phyloP scores from a whole-genome alignment of 2,888 invertebrate species.

The Agrenia bidenticulata region DNA sequence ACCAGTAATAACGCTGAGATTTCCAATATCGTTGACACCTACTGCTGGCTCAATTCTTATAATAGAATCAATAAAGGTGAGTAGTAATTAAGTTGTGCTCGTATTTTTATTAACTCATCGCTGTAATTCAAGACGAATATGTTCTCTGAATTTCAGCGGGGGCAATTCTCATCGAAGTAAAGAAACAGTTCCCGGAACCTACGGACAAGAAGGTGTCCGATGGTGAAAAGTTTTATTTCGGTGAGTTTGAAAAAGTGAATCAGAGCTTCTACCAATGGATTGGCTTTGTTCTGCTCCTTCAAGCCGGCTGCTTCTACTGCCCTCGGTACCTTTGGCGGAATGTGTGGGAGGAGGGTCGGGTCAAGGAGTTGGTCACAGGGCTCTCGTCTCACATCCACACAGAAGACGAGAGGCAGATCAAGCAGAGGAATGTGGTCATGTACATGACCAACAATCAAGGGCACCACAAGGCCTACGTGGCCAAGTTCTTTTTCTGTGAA shows the following conservation, averaged over 20 bases:
- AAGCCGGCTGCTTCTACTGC: conserved; percentile 9
- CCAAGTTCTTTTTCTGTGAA: conserved; percentile 71
- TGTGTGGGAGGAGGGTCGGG: conserved; percentile 67
- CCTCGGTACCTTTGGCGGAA: conserved; percentile 54
- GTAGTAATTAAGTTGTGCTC: background rate
- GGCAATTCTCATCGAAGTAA: background rate
- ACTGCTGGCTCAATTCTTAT: conserved; percentile 18
- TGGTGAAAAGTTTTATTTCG: too few relatives aligned
- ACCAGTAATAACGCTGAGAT: background rate
- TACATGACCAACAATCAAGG: conserved; percentile 64
- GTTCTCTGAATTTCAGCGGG: background rate
- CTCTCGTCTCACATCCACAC: conserved; percentile 63
- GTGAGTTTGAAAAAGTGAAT: background rate
- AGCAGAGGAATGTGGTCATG: conserved; percentile 62
- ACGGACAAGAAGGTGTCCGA: too few relatives aligned
- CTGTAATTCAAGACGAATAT: too few relatives aligned
- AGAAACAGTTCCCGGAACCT: background rate
- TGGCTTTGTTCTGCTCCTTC: conserved; percentile 10
- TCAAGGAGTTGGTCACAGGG: conserved; percentile 64
- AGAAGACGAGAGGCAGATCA: conserved; percentile 62
- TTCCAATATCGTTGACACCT: conserved; percentile 4
- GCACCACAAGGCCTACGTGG: conserved; percentile 66
- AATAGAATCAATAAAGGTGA: background rate
- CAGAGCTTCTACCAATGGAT: conserved; percentile 18
- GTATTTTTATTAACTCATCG: too few relatives aligned